Conservation (phyloP, 2,888 invertebrate genomes). For the Nyleta sp. region DNA sequence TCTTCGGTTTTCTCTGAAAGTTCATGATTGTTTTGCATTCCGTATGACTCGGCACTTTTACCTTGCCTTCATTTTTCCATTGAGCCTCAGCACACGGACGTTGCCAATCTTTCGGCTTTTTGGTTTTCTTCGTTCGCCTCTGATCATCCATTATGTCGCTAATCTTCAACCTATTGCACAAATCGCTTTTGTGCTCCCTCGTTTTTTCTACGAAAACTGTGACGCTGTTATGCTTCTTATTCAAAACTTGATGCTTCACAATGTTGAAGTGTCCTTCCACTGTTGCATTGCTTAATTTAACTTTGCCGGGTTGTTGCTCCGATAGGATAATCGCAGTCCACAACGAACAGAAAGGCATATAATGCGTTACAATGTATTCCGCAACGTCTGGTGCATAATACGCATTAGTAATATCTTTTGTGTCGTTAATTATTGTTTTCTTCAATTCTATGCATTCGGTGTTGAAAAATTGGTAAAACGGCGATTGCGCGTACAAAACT, state of each 20-base stretch:
- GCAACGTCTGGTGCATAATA: conserved; percentile 1
- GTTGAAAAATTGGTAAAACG: neutral
- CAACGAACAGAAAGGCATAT: conserved; percentile 1
- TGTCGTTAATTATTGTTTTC: neutral
- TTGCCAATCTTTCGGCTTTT: neutral
- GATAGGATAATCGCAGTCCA: neutral
- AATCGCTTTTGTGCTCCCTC: neutral
- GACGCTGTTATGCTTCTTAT: neutral
- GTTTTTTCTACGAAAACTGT: neutral
- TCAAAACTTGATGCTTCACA: neutral
- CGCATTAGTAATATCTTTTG: neutral
- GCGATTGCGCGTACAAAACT: neutral
- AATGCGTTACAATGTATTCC: neutral
- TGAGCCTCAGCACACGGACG: neutral
- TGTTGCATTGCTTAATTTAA: conserved; percentile 3
- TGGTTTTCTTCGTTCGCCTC: neutral
- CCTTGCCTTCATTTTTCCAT: neutral
- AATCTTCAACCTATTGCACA: neutral
- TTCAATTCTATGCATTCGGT: neutral
- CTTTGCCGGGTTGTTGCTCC: neutral
- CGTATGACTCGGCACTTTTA: too few species aligned
- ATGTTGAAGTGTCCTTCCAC: too few species aligned
- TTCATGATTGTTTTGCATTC: too few species aligned
- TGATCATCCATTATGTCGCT: neutral
- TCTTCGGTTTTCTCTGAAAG: too few species aligned